A percentile compares a stretch with the other conserved stretches of the same genome.
These are phyloP conservation scores for Micoletzkya japonica DNA, from an alignment of 2,888 invertebrate genomes.

Conservation along the genomic window DNA sequence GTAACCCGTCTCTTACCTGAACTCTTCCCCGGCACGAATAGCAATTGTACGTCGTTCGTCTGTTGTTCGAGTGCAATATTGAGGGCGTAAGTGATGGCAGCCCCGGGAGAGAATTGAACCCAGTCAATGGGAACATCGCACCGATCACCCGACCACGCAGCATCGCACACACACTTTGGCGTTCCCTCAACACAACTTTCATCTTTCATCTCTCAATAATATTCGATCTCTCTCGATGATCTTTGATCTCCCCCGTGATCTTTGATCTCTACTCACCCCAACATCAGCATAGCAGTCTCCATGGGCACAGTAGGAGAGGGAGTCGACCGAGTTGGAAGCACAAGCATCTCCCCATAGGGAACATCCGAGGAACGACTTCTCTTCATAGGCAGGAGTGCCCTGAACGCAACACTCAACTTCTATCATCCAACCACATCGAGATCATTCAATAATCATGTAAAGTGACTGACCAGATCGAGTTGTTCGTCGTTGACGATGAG, in stretches of 20 bases:
- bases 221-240: too few species aligned
- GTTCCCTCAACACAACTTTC: background rate
- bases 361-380: constrained; percentile 73
- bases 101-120: constrained; percentile 55
- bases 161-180: constrained; percentile 84
- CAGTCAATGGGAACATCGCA: constrained; percentile 64
- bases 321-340: constrained; percentile 78
- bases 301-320: constrained; percentile 50
- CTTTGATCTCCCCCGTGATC: background rate
- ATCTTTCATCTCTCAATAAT: background rate
- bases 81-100: constrained; percentile 50
- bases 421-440: background rate
- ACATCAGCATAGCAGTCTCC: constrained; percentile 60
- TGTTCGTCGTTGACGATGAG: constrained; percentile 87
- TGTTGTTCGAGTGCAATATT: constrained; percentile 45
- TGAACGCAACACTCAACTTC: constrained; percentile 87
- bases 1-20: constrained; percentile 1
- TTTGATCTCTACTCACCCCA: constrained; percentile 14
- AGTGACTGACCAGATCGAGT: constrained; percentile 77
- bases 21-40: constrained; percentile 77
- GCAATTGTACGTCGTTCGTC: constrained; percentile 82
- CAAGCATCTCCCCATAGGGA: constrained; percentile 90
- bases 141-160: constrained; percentile 83
- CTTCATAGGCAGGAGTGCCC: constrained; percentile 78
- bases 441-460: constrained; percentile 21